Evolutionary conservation across 2,113 vertebrate genomes (phyloP), one percentile per base, ranked within the genome.

Genomic region (Megaceryle maxima): DNA sequence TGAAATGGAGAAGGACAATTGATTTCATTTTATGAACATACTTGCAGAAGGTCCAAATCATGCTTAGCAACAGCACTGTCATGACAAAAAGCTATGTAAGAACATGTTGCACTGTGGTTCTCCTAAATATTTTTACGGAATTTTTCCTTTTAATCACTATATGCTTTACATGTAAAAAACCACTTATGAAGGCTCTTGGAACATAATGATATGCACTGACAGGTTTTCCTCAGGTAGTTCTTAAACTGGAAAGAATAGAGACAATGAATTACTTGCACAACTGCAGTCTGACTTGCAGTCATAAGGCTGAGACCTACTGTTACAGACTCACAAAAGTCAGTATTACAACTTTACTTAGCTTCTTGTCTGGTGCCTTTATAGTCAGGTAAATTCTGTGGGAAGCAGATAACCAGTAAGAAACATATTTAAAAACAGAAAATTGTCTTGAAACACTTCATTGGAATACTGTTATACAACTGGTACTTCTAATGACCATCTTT

Each of bases 171-270:
- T 37, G 18, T 59, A 31, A 57, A 74, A 81, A 70, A 13, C 0
- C 7, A 35, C 35, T 79, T 43, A 33, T 1, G 3, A 1, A 1
- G 39, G 24, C 10, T 59, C 20, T 24, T 0, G 0, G 64, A 82
- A 43, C 31, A 22, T 41, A 13, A 35, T 0, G 1, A 7, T 64
- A 18, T 80, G 19, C 26, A 62, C 6, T 48, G 59, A 31, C 25
- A 20, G 2, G 64, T 33, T 21, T 66, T 83, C 51, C 43, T 80
- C 50, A 62, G 67, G 26, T 16, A 39, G 8, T 57, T 90, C 92
- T 92, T 86, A 88, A 86, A 74, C 10, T 59, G 60, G 41, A 81
- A 56, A 81, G 51, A 76, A 55, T 31, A 77, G 24, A 4, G 2
- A 9, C 37, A 79, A 53, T 82, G 31, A 78, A 50, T 81, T 53